phyloP scores from a whole-genome alignment of 1,140 invertebrate species.

The Thaumatotibia leucotreta region DNA sequence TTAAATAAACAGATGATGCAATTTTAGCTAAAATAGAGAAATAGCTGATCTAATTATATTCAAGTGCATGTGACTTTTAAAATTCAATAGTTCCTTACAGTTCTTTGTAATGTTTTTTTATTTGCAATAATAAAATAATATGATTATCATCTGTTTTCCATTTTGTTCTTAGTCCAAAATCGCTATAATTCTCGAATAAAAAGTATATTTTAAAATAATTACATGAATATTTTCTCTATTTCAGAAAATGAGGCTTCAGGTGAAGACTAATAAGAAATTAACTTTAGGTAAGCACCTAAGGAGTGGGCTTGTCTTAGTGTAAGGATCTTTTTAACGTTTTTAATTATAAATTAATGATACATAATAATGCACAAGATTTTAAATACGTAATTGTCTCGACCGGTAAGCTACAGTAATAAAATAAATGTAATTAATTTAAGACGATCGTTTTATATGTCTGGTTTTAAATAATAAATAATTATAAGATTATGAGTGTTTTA shows the following conservation, averaged over 20 bases:
- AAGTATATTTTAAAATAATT: no score
- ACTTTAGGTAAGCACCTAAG: background rate
- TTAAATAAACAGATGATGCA: no score
- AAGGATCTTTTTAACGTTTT: slow-evolving; percentile 8
- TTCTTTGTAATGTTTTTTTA: no score
- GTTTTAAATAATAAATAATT: slow-evolving; percentile 51
- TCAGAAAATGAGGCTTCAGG: background rate
- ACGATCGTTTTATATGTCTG: slow-evolving; percentile 48
- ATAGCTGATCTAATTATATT: no score
- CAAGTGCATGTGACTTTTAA: no score
- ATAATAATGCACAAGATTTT: slow-evolving; percentile 12
- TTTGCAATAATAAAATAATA: no score
- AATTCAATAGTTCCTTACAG: no score
- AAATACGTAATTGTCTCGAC: slow-evolving; percentile 8
- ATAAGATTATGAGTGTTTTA: background rate
- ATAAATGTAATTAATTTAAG: slow-evolving; percentile 3
- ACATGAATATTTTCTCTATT: background rate
- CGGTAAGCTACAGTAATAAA: slow-evolving; percentile 3
- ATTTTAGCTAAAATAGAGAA: no score
- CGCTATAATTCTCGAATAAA: background rate
- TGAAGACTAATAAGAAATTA: background rate
- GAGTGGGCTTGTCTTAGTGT: background rate
- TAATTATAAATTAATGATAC: slow-evolving; percentile 6
- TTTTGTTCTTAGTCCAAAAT: no score
- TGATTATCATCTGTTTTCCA: no score